Conservation (phyloP, 2,888 invertebrate species). For the Branchinecta sandiegonensis region DNA sequence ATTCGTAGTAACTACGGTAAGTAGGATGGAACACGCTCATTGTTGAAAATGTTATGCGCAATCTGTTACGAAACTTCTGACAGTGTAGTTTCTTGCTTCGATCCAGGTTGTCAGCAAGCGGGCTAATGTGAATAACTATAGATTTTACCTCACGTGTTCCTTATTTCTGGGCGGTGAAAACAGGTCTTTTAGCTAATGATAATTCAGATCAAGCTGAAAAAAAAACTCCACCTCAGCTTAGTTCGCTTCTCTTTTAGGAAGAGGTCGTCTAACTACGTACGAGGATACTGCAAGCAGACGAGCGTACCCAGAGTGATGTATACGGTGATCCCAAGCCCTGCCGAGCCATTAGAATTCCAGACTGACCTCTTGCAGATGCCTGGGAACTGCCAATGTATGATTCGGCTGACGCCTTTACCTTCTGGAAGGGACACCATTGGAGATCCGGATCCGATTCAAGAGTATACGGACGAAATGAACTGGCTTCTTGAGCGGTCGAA, state of each 20-base stretch:
- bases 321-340: neutral
- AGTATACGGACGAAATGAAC: neutral
- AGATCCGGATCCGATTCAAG: neutral
- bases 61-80: no score
- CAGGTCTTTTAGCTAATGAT: no score
- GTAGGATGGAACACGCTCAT: no score
- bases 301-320: neutral
- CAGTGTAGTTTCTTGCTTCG: no score
- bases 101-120: no score
- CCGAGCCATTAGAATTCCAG: neutral
- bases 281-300: conserved; percentile 13
- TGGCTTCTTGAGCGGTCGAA: neutral
- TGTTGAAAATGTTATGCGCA: no score
- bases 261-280: neutral
- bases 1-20: no score
- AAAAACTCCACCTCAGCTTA: no score
- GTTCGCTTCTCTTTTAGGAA: neutral
- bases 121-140: no score
- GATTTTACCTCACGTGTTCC: no score
- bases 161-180: no score
- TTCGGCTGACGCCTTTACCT: neutral
- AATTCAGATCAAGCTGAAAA: no score
- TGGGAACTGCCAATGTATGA: neutral
- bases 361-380: neutral
- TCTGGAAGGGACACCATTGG: neutral